Evolutionary conservation across 2,888 invertebrate species (phyloP), one percentile per base, ranked within the genome.

Genomic region (Epicampocera succincta): DNA sequence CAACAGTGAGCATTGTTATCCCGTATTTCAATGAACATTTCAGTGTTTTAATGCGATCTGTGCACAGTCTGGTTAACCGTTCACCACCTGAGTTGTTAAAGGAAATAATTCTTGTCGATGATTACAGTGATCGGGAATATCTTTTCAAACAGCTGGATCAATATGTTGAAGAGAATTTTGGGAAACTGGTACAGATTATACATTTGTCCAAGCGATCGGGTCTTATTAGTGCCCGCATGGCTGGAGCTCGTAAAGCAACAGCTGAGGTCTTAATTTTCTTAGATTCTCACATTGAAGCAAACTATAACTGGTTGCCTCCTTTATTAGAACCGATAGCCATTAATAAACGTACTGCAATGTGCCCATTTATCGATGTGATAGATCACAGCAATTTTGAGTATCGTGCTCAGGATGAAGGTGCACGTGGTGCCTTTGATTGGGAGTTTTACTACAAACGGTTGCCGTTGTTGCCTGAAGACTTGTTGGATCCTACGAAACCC

Each of bases 341-440:
- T 85, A 94, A 97, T 91, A 95, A 96, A 87, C 94, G 94, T 86
- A 96, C 96, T 2, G 97, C 96, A 73, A 97, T 98, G 12, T 99
- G 99, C 89, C 99, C 99, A 0, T 98, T 97, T 89, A 99, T 99
- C 82, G 99, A 99, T 92, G 98, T 99, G n/a, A 93, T 99, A 68
- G 97, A 97, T 0, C 92, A 93, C 90, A 97, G 97, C 87, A 97
- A 95, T 42, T 98, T 99, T 90, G 96, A 97, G 87, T 98, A 98
- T 90, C 93, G 96, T 65, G 95, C 98, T 0, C 98, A 99, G 91
- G 98, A 98, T 91, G 97, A 97, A 90, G 98, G 98, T 0, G 97
- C 97, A 0, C 92, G 97, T 3, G 96, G 99, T 0, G 98, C 98
- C 12, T 99, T 99, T 91, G 98, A 99, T 90, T 99, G 99, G 99